Evolutionary conservation across 2,797 vertebrate genomes (phyloP).

Genomic region (Vespertilio murinus): DNA sequence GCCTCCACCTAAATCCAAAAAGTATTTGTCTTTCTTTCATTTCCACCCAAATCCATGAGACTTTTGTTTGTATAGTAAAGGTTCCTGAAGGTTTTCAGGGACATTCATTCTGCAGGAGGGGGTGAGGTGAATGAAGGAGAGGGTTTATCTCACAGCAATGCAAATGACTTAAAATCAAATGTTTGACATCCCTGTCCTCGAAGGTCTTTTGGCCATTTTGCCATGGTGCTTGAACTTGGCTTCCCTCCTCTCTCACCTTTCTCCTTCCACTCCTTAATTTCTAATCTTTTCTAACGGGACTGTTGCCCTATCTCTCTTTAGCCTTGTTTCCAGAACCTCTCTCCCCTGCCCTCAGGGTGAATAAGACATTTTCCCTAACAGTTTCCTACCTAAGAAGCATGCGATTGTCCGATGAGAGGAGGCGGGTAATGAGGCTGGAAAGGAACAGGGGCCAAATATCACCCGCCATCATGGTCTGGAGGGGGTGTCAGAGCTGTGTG

Average conservation of each 20-base stretch:
- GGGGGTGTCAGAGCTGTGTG: no score
- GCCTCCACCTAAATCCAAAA: background rate
- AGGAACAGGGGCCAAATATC: background rate
- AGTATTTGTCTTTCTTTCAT: background rate
- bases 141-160: background rate
- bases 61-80: background rate
- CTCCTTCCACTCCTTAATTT: background rate
- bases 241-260: background rate
- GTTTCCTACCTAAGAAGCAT: background rate
- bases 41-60: background rate
- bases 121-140: background rate
- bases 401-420: background rate
- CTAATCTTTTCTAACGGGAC: background rate
- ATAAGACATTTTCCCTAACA: background rate
- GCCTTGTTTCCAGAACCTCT: background rate
- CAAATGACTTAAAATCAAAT: background rate
- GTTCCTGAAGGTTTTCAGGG: background rate
- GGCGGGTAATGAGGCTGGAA: background rate
- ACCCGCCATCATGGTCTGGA: background rate
- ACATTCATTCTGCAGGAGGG: background rate
- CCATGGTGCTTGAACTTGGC: background rate
- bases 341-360: background rate
- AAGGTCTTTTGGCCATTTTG: background rate
- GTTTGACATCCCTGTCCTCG: background rate
- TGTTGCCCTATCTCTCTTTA: background rate